Conservation (phyloP, 2,113 vertebrate species). For the Micromys minutus region DNA sequence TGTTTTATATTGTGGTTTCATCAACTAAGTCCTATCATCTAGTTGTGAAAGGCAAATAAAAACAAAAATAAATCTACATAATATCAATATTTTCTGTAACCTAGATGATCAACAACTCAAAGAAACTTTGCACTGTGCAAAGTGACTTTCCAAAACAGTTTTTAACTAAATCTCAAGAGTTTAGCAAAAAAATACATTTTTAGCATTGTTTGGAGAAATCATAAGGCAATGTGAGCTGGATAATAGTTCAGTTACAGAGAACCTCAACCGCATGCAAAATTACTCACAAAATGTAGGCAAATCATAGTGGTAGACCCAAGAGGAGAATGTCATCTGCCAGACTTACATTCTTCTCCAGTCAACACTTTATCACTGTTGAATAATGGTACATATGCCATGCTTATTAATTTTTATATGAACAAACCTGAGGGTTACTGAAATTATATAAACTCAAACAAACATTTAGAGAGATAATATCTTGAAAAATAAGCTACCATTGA, state of each 20-base stretch:
- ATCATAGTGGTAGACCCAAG: not conserved
- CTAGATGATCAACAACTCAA: not conserved
- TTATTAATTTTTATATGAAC: constrained; percentile 23
- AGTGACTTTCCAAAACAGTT: not conserved
- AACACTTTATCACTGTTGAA: constrained; percentile 39
- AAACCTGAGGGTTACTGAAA: constrained; percentile 36
- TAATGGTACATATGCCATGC: constrained; percentile 7
- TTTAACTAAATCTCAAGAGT: constrained; percentile 15
- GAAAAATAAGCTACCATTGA: constrained; percentile 9
- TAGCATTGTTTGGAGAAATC: not conserved
- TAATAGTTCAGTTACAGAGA: not conserved
- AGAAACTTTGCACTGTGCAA: not conserved
- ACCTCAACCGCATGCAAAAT: not conserved
- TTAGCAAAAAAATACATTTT: constrained; percentile 7
- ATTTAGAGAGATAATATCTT: constrained; percentile 45
- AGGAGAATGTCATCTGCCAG: not conserved
- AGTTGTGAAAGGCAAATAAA: not conserved
- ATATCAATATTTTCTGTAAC: not conserved
- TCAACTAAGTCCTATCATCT: not conserved
- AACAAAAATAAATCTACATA: too few species aligned
- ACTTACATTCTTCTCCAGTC: not conserved
- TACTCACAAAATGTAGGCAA: not conserved
- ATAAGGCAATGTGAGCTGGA: not conserved
- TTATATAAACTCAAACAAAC: constrained; percentile 44
- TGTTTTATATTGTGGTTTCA: not conserved